These are phyloP conservation scores for Esox masquinongy DNA, from an alignment of 2,797 vertebrate species.

Conservation along the genomic window DNA sequence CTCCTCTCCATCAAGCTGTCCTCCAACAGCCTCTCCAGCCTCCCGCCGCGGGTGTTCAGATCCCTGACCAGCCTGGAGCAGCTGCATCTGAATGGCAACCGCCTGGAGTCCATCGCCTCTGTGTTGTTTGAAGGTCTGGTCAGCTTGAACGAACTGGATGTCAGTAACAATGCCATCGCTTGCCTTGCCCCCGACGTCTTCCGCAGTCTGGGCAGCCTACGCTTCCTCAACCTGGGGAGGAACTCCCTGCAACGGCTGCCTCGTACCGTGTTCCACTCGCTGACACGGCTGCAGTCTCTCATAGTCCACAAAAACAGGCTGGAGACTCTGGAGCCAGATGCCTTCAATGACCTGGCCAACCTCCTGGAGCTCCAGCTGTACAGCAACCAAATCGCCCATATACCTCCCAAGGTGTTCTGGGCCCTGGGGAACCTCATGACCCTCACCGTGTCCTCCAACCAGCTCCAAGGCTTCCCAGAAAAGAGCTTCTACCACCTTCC, in stretches of 20 bases:
- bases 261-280: slow-evolving; percentile 66
- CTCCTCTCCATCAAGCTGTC: slow-evolving; percentile 80
- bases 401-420: slow-evolving; percentile 78
- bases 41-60: slow-evolving; percentile 76
- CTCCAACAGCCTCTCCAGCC: slow-evolving; percentile 66
- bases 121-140: slow-evolving; percentile 73
- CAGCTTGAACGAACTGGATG: slow-evolving; percentile 67
- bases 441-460: slow-evolving; percentile 80
- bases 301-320: slow-evolving; percentile 77
- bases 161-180: slow-evolving; percentile 78
- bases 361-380: slow-evolving; percentile 77
- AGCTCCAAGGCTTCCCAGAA: slow-evolving; percentile 71
- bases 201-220: slow-evolving; percentile 70
- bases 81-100: slow-evolving; percentile 76
- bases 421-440: slow-evolving; percentile 67
- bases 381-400: slow-evolving; percentile 71
- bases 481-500: slow-evolving; percentile 80
- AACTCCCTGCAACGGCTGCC: slow-evolving; percentile 79
- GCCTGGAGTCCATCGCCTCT: slow-evolving; percentile 61
- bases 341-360: slow-evolving; percentile 72
- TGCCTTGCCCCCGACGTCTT: slow-evolving; percentile 67
- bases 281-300: slow-evolving; percentile 73
- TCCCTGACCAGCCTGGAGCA: slow-evolving; percentile 72
- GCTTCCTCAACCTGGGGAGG: slow-evolving; percentile 75
- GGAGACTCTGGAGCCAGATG: slow-evolving; percentile 66